Evolutionary conservation across 2,113 vertebrate species (phyloP).

Genomic region (Bujurquina vittata): DNA sequence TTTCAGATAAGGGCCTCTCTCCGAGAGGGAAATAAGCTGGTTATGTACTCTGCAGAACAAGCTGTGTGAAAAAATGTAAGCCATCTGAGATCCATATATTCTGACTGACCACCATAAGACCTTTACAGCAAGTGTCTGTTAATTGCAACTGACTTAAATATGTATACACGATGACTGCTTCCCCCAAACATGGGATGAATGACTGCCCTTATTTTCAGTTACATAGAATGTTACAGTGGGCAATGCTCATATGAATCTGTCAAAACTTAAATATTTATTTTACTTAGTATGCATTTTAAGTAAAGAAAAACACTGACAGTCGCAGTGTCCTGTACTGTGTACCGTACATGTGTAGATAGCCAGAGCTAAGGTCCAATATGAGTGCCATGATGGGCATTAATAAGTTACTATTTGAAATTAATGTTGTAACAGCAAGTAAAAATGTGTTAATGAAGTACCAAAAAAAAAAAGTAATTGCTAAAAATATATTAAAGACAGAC

Average conservation of each 20-base stretch:
- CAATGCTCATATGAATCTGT: no score
- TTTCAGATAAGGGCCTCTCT: slow-evolving; percentile 45
- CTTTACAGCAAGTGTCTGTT: slow-evolving; percentile 6
- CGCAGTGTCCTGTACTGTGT: no score
- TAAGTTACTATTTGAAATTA: no score
- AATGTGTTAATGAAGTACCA: background rate
- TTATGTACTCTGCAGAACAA: slow-evolving; percentile 53
- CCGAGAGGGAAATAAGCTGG: slow-evolving; percentile 13
- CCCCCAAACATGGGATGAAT: background rate
- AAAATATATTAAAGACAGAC: background rate
- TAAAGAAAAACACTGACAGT: no score
- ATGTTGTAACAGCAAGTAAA: background rate
- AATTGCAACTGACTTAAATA: slow-evolving; percentile 13
- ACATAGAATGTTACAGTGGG: no score
- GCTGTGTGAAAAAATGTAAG: slow-evolving; percentile 4
- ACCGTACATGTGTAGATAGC: no score
- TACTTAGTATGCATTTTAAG: no score
- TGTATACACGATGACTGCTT: background rate
- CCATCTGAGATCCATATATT: background rate
- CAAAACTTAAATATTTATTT: no score
- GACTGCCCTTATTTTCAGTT: no score
- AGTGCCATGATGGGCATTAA: no score
- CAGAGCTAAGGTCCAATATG: no score
- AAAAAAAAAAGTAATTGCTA: background rate
- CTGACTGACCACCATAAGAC: background rate